Evolutionary conservation across 2,797 vertebrate genomes (phyloP).

Genomic region (Trematomus bernacchii): DNA sequence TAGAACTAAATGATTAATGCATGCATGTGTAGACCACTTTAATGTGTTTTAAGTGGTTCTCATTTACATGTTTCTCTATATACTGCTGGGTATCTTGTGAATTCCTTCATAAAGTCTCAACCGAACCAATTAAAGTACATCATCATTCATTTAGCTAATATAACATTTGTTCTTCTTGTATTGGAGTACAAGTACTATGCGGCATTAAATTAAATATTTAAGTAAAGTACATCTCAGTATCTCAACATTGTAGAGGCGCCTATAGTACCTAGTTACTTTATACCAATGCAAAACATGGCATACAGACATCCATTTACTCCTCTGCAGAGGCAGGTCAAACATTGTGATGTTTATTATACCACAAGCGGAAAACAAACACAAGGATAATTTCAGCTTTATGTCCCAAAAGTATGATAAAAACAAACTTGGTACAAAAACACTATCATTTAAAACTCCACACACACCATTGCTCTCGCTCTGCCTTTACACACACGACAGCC

Average conservation of each 20-base stretch:
- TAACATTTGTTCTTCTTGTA: too few relatives aligned
- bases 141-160: too few relatives aligned
- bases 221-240: neutral
- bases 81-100: neutral
- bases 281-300: neutral
- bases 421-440: slow-evolving; percentile 29
- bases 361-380: slow-evolving; percentile 36
- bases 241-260: neutral
- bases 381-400: slow-evolving; percentile 22
- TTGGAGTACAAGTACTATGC: neutral
- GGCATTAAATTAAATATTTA: neutral
- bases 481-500: slow-evolving; percentile 39
- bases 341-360: neutral
- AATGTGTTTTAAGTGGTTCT: neutral
- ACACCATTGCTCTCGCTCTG: slow-evolving; percentile 7
- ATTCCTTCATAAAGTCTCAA: neutral
- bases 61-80: neutral
- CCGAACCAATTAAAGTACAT: too few relatives aligned
- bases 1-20: neutral
- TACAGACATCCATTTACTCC: neutral
- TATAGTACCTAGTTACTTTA: neutral
- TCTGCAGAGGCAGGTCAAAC: slow-evolving; percentile 7
- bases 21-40: neutral
- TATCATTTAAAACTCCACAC: slow-evolving; percentile 37
- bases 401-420: slow-evolving; percentile 42